phyloP scores from a whole-genome alignment of 2,113 vertebrate genomes.

The Oncorhynchus kisutch region DNA sequence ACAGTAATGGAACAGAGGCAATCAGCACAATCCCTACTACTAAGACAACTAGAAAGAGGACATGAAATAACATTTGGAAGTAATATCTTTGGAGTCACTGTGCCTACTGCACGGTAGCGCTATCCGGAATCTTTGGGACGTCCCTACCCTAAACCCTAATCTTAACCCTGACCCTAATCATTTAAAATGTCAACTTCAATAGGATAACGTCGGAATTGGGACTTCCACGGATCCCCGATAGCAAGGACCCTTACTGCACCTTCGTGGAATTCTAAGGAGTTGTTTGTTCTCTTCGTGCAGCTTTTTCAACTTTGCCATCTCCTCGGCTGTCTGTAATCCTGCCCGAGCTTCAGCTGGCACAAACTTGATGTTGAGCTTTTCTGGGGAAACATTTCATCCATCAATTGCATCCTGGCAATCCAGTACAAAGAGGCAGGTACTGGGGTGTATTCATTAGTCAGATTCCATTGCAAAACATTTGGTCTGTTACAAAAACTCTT shows the following conservation, averaged over 20 bases:
- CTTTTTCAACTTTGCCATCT: slow-evolving; percentile 76
- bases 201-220: no score
- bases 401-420: no score
- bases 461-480: no score
- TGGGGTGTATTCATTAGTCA: no score
- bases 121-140: no score
- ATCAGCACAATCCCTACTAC: not conserved
- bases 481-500: no score
- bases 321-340: slow-evolving; percentile 82
- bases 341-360: slow-evolving; percentile 81
- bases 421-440: no score
- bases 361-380: slow-evolving; percentile 91
- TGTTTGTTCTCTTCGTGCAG: slow-evolving; percentile 87
- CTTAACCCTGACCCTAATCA: no score
- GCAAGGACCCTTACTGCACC: slow-evolving; percentile 64
- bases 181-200: no score
- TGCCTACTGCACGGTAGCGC: slow-evolving; percentile 46
- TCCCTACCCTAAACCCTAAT: no score
- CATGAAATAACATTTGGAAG: not conserved
- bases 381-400: slow-evolving; percentile 59
- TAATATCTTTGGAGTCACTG: not conserved
- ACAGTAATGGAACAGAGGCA: not conserved
- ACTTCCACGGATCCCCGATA: no score
- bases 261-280: slow-evolving; percentile 85
- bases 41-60: not conserved